Percentiles rank a stretch among this genome's conserved stretches.
phyloP scores from a whole-genome alignment of 2,113 vertebrate species.

The Cynocephalus volans region DNA sequence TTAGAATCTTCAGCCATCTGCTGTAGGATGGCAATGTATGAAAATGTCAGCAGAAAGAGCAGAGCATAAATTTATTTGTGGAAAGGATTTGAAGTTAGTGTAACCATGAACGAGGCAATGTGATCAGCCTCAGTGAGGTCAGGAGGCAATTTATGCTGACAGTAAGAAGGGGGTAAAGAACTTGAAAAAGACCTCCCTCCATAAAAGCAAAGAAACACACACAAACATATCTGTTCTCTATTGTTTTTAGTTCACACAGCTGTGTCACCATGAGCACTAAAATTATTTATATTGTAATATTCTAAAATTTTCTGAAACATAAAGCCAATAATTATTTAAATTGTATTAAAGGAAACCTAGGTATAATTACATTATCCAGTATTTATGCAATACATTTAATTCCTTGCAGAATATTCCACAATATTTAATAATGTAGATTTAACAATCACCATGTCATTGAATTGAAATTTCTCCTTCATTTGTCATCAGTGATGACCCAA shows the following conservation, averaged over 20 bases:
- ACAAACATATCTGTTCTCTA: neutral
- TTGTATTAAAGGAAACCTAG: neutral
- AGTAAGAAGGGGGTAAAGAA: neutral
- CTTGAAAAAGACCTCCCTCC: neutral
- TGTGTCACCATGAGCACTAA: neutral
- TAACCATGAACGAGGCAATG: slow-evolving; percentile 52
- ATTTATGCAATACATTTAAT: neutral
- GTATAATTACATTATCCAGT: neutral
- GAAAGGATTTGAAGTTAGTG: slow-evolving; percentile 53
- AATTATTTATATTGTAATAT: neutral
- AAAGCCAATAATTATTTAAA: neutral
- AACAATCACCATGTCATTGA: neutral
- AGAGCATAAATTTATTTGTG: slow-evolving; percentile 58
- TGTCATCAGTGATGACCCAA: neutral
- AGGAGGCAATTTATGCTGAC: slow-evolving; percentile 13
- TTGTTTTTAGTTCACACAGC: neutral
- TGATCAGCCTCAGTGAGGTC: slow-evolving; percentile 56
- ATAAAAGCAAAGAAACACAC: neutral
- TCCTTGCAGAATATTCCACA: neutral
- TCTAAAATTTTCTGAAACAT: neutral
- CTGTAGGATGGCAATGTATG: slow-evolving; percentile 59
- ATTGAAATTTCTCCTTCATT: neutral
- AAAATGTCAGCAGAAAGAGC: slow-evolving; percentile 82
- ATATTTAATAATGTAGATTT: neutral
- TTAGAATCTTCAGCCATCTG: slow-evolving; percentile 84